Evolutionary conservation across 2,113 vertebrate genomes (phyloP).

Genomic region (Spermophilus dauricus): DNA sequence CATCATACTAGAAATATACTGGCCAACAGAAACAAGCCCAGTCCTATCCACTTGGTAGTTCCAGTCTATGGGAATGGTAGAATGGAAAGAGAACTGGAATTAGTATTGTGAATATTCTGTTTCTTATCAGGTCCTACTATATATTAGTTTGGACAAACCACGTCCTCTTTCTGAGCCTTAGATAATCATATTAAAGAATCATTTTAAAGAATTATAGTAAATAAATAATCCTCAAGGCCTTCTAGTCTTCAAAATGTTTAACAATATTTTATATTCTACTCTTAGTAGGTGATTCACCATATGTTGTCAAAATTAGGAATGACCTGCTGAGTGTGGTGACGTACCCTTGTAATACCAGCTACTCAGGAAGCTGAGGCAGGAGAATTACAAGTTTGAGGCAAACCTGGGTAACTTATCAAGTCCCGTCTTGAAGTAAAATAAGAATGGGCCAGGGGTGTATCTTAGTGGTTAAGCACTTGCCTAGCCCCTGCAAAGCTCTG

Average conservation of each 20-base stretch:
- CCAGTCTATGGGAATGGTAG: not conserved
- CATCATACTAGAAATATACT: not conserved
- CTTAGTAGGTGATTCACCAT: not conserved
- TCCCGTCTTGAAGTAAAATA: no score
- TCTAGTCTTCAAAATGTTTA: constrained; percentile 15
- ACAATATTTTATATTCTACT: not conserved
- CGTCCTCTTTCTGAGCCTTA: not conserved
- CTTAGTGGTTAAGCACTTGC: not conserved
- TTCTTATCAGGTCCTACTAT: not conserved
- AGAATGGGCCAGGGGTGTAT: not conserved
- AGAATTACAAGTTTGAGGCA: no score
- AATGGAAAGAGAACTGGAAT: not conserved
- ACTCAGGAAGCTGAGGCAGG: no score
- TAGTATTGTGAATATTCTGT: not conserved
- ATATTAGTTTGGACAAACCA: not conserved
- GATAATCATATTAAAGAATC: not conserved
- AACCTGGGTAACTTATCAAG: no score
- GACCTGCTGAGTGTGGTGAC: no score
- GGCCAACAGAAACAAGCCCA: not conserved
- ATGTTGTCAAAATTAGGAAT: not conserved
- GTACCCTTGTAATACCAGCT: no score
- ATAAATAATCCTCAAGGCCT: not conserved
- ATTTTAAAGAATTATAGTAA: not conserved
- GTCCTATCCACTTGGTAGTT: not conserved
- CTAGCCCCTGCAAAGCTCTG: not conserved